Percentiles rank a stretch among this genome's conserved stretches.
phyloP scores from a whole-genome alignment of 92 coral and sea anemone genomes.

The Phenganax subtilis region DNA sequence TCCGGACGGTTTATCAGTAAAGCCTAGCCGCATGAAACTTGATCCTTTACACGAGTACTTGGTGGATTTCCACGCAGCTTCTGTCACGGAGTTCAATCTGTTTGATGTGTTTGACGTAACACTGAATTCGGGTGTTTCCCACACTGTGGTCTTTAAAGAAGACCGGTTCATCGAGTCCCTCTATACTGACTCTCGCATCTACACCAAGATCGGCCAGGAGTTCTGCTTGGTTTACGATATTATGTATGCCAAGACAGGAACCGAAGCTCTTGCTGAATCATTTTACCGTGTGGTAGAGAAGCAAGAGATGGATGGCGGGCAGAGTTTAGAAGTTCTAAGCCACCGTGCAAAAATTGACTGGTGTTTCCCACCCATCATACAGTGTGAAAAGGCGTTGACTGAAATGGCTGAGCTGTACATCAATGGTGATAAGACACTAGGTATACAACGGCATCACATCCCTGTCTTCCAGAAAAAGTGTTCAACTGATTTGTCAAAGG shows the following conservation, averaged over 20 bases:
- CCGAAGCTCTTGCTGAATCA: constrained; percentile 16
- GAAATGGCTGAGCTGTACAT: constrained; percentile 23
- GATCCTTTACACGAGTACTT: neutral
- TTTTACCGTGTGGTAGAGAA: constrained; percentile 18
- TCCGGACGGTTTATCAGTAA: no score
- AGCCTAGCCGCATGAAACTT: no score
- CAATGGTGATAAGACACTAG: constrained; percentile 13
- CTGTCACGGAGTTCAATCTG: constrained; percentile 12
- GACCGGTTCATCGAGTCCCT: constrained; percentile 12
- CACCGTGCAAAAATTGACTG: constrained; percentile 22
- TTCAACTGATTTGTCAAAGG: constrained; percentile 22
- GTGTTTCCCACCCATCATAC: constrained; percentile 30
- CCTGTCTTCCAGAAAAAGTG: constrained; percentile 13
- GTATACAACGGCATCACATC: constrained; percentile 18
- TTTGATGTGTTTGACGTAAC: constrained; percentile 19
- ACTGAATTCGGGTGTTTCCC: constrained; percentile 19
- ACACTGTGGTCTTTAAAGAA: constrained; percentile 20
- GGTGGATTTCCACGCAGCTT: constrained; percentile 11
- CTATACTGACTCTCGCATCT: constrained; percentile 14
- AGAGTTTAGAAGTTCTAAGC: constrained; percentile 21
- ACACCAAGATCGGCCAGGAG: constrained; percentile 11
- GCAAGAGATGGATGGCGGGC: constrained; percentile 25
- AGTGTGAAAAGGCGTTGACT: constrained; percentile 26
- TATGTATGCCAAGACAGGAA: constrained; percentile 18
- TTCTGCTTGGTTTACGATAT: constrained; percentile 26